Evolutionary conservation across 2,113 vertebrate genomes (phyloP), one percentile per base, ranked within the genome.

Genomic region (Accipiter virgatus): DNA sequence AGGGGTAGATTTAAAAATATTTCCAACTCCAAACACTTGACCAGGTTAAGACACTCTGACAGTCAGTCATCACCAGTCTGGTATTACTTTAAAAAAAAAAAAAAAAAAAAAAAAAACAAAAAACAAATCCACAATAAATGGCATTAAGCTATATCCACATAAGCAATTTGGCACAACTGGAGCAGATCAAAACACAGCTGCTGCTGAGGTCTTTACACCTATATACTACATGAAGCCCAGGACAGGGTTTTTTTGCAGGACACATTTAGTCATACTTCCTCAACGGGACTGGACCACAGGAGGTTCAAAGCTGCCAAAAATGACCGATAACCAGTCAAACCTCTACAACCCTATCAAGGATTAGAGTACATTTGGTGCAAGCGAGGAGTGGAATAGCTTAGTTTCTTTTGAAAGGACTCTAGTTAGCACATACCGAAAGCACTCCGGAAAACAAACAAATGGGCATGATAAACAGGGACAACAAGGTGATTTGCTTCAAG

Each of bases 361-460:
- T 63, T 32, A 65, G 10, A 43, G 52, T 29, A 67, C 22, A 14
- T 29, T 7, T 47, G 43, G 20, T 55, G 47, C 19, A 53, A 0
- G 1, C 7, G 34, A 48, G 21, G 21, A 56, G 13, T 11, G 14
- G 47, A 77, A 70, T 7, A 0, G 38, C 29, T 55, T 29, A 0
- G 16, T 50, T 59, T 73, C 58, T 73, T 91, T 27, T 38, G 45
- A 40, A 95, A 89, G 36, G 18, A 73, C 16, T 3, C 59, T 66
- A n/a, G 26, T 31, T 53, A 56, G 38, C 55, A 85, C 45, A 52
- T 14, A 84, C 13, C 5, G 0, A 84, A 94, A 53, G 10, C 22
- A 40, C 36, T 58, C 50, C 5, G 13, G 29, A 84, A 87, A 93
- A 81, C 66, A 88, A 80, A 26, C 23, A 77, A 84, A 53, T 8